Conservation (phyloP, 2,113 vertebrate genomes). For the Cryptomyrus ogoouensis region DNA sequence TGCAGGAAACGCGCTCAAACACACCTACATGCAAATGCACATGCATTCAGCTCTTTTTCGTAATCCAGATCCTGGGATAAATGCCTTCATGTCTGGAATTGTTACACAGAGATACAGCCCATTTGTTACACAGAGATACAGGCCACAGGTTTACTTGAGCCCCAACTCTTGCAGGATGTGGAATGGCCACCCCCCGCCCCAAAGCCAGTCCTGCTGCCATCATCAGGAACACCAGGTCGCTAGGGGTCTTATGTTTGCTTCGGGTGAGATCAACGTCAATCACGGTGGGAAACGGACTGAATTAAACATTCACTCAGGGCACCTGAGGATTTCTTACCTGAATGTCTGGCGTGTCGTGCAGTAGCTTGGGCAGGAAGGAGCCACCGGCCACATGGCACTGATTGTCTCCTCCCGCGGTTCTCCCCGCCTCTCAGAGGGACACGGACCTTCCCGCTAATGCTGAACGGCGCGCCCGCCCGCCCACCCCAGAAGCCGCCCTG, state of each 20-base stretch:
- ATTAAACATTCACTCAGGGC: neutral
- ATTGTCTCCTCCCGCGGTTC: neutral
- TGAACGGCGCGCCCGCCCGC: neutral
- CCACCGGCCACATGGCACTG: neutral
- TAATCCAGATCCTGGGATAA: neutral
- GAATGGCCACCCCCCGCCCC: neutral
- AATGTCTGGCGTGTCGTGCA: neutral
- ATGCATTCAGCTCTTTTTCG: neutral
- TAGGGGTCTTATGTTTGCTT: neutral
- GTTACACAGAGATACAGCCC: no score
- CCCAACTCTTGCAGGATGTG: neutral
- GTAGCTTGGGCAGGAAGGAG: neutral
- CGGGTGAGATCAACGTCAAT: neutral
- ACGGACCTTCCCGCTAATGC: neutral
- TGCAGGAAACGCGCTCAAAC: neutral
- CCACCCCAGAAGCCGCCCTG: neutral
- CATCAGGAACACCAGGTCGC: neutral
- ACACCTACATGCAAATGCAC: neutral
- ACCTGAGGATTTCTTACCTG: neutral
- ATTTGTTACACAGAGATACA: neutral
- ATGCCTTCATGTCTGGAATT: neutral
- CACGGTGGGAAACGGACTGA: neutral
- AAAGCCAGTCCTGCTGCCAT: neutral
- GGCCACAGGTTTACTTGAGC: neutral
- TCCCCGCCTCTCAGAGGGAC: neutral